phyloP scores from a whole-genome alignment of 23 tunicate genomes.

The Aplidium turbinatum region DNA sequence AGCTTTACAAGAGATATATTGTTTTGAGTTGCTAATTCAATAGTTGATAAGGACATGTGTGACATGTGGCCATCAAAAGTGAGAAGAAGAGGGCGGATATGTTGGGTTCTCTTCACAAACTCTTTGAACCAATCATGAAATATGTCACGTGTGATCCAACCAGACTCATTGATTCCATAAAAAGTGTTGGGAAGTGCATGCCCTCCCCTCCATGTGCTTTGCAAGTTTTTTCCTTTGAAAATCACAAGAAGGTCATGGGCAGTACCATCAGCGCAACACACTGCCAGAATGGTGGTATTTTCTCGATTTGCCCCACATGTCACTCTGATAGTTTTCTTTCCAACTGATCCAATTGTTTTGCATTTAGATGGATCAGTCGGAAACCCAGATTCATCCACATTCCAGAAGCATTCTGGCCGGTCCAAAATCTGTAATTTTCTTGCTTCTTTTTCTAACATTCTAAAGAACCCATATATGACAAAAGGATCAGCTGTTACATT shows the following conservation, averaged over 20 bases:
- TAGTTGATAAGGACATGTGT: not conserved
- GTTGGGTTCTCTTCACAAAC: not conserved
- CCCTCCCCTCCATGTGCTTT: slow-evolving; percentile 14
- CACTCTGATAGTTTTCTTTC: not conserved
- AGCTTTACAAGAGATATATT: slow-evolving; percentile 15
- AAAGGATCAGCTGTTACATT: too few species aligned
- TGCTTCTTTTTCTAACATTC: too few species aligned
- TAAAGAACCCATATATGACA: too few species aligned
- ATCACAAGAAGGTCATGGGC: slow-evolving; percentile 12
- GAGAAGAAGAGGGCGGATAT: not conserved
- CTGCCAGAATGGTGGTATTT: slow-evolving; percentile 10
- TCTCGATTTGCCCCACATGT: slow-evolving; percentile 31
- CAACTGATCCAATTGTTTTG: too few species aligned
- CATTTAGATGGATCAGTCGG: too few species aligned
- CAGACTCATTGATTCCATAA: slow-evolving; percentile 9
- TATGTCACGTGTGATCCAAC: slow-evolving; percentile 10
- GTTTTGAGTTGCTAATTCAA: not conserved
- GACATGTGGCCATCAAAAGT: slow-evolving; percentile 29
- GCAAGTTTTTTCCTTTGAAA: slow-evolving; percentile 14
- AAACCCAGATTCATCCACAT: too few species aligned
- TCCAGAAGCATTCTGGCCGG: too few species aligned
- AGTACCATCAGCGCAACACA: slow-evolving; percentile 20
- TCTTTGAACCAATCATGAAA: slow-evolving; percentile 9
- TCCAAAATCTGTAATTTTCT: too few species aligned
- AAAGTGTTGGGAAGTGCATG: not conserved